Base-by-base conservation (phyloP, 53 echinoderm and acorn worm species). In the Echinarachnius parma region DNA sequence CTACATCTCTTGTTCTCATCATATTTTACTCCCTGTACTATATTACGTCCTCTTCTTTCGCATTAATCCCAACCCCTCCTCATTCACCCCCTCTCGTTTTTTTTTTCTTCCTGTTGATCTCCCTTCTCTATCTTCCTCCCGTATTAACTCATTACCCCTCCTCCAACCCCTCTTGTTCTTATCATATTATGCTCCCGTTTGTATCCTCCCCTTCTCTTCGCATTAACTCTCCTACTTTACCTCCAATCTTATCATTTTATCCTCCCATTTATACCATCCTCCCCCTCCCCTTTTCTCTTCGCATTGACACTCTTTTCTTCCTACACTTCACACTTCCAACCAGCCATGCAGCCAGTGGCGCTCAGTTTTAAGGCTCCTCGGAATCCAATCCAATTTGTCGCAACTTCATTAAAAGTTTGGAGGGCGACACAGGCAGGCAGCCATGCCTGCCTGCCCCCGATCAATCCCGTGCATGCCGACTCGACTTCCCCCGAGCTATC, bases 321-420 rank as follows among this genome's bases (percentile, higher is more conserved):
- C 15, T 66, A 22, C 31, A n/a, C n/a, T n/a, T 31, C 66, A n/a
- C 48, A 27, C 29, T 46, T 21, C n/a, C n/a, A n/a, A n/a, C n/a
- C n/a, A n/a, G n/a, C n/a, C n/a, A n/a, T 39, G 42, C 42, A 39
- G 13, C 13, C 42, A 13, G 7, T 5, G 7, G 42, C 42, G 42
- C 7, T 5, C 7, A 39, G 7, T 39, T 5, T 39, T 5, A 7
- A 9, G 50, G 36, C 16, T 30, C 16, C 30, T 11, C 48, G 46
- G 33, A 66, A 66, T 66, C 32, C 53, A 69, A 69, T 69, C 70
- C 52, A 69, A 69, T 69, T 69, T 69, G 52, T 50, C 52, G 70
- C 34, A 69, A 69, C 70, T 69, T 69, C 70, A 69, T 53, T 69
- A 53, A 50, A 69, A 69, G 70, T 69, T 69, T 69, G 34, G 52